Base-by-base conservation (phyloP, 2,797 vertebrate species). In the Emydoidea blandingii region DNA sequence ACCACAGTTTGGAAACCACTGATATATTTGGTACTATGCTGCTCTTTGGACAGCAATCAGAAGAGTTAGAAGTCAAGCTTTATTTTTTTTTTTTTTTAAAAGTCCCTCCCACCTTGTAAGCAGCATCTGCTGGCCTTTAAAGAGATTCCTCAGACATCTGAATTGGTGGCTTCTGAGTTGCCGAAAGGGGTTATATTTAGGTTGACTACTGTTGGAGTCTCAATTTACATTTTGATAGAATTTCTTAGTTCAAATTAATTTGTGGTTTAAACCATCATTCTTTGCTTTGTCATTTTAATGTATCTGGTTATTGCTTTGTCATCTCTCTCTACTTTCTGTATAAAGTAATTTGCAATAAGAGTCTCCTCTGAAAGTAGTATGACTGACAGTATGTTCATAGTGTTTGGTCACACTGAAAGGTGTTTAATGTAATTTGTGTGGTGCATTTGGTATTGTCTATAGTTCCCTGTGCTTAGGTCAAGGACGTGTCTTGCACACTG, bases 1-100 rank as follows among this genome's bases (percentile, higher is more conserved):
- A 57, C 90, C 53, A 11, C 53, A 88, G 44, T 86, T 86, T n/a
- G 54, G 93, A 88, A 92, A 44, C 27, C 49, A 78, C 31, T n/a
- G 44, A 19, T 72, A 6, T 44, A 25, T 12, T 74, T 44, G 12
- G 25, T 76, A 85, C 16, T 89, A 79, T 68, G 14, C 18, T 4
- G 78, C 95, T 34, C 84, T 94, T 27, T n/a, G 89, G 53, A 88
- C 91, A 76, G 86, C 11, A 86, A 56, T 49, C 34, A 85, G 87
- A 74, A 94, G 54, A 65, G 89, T 19, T 54, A 31, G 31, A 68
- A 89, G 83, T 93, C 2, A 0, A 2, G 88, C 80, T 4, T 72
- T 29, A 12, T 56, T 23, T 56, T 41, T 41, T 41, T 41, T 34
- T 34, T 34, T n/a, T n/a, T 8, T 41, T 41, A 41, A 41, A 41